Evolutionary conservation across 2,888 invertebrate species (phyloP).

Genomic region (Deilephila elpenor): DNA sequence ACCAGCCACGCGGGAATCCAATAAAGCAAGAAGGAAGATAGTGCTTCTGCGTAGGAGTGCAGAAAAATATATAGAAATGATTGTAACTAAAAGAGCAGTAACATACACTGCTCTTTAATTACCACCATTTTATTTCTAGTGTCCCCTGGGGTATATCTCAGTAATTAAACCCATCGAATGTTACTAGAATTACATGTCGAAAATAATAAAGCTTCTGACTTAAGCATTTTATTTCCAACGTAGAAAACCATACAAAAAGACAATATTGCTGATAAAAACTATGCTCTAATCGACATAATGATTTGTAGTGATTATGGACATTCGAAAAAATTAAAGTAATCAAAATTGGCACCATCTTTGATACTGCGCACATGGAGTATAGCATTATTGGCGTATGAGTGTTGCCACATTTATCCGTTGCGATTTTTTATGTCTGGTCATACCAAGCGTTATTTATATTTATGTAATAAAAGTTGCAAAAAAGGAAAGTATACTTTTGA

Average conservation of each 20-base stretch:
- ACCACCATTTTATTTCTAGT: no score
- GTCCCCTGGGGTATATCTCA: no score
- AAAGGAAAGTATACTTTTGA: no score
- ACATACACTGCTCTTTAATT: no score
- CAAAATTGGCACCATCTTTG: conserved; percentile 21
- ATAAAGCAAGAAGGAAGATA: no score
- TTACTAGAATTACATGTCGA: no score
- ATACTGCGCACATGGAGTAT: conserved; percentile 19
- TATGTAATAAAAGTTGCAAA: neutral
- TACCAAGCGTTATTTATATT: neutral
- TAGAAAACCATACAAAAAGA: neutral
- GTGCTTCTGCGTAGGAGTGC: no score
- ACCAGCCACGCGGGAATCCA: no score
- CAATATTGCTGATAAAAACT: neutral
- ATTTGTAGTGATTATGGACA: neutral
- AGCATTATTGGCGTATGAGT: conserved; percentile 21
- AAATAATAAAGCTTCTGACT: neutral
- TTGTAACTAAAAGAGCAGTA: no score
- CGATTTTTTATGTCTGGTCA: neutral
- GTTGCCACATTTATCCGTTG: conserved; percentile 9
- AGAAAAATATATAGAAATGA: no score
- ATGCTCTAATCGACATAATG: neutral
- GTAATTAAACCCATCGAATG: no score
- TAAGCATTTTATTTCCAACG: neutral
- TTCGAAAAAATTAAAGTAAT: neutral